Conservation (phyloP, 2,797 vertebrate genomes). For the Lerista edwardsae region DNA sequence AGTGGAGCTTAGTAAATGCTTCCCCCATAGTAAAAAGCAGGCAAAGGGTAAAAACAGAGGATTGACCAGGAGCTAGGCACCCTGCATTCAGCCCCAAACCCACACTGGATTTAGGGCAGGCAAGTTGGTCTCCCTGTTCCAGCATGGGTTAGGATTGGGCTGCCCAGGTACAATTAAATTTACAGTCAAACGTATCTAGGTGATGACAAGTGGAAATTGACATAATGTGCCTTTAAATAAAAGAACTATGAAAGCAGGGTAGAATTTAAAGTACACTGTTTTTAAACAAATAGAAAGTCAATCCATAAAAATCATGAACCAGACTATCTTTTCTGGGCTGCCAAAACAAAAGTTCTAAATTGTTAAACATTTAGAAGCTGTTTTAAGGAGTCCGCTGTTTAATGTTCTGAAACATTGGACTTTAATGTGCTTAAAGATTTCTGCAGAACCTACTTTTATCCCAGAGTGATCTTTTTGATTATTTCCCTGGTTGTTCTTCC, state of each 20-base stretch:
- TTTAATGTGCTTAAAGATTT: background rate
- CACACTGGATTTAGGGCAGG: no score
- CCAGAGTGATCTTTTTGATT: background rate
- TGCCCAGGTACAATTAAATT: background rate
- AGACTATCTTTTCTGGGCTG: background rate
- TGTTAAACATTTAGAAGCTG: background rate
- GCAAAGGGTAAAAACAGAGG: no score
- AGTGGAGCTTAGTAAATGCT: no score
- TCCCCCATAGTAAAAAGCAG: no score
- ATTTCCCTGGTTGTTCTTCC: constrained; percentile 8
- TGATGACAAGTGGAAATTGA: background rate
- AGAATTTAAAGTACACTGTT: background rate
- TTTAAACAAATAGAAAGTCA: background rate
- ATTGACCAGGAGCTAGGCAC: no score
- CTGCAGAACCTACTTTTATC: constrained; percentile 2
- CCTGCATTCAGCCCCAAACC: no score
- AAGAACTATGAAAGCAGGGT: no score
- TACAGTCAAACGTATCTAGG: no score
- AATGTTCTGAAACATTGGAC: background rate
- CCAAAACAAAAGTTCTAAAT: background rate
- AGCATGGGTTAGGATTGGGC: no score
- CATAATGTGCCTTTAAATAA: background rate
- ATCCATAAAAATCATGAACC: background rate
- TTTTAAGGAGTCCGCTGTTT: background rate
- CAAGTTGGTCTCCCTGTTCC: no score